These are phyloP conservation scores for Pseudomyrmex gracilis DNA, from an alignment of 1,140 invertebrate species.

Conservation along the genomic window DNA sequence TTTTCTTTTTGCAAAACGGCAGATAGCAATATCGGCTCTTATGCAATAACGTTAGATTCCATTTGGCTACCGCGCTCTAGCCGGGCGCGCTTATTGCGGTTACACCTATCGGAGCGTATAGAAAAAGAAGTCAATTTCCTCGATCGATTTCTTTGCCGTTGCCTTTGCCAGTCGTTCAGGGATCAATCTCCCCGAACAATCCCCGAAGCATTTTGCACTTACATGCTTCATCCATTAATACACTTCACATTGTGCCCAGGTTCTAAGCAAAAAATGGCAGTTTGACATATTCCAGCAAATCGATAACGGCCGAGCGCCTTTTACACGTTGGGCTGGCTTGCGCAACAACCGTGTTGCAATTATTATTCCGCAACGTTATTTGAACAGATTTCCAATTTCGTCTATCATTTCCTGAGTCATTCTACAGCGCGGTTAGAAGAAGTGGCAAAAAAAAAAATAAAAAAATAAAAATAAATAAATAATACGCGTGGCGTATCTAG, in stretches of 20 bases:
- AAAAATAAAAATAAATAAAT: constrained; percentile 17
- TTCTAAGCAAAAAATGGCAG: neutral
- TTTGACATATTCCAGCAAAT: constrained; percentile 54
- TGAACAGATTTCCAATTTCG: constrained; percentile 44
- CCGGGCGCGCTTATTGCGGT: constrained; percentile 30
- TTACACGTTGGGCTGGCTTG: constrained; percentile 11
- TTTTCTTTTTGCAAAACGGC: constrained; percentile 52
- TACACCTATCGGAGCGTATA: constrained; percentile 47
- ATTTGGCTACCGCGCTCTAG: constrained; percentile 43
- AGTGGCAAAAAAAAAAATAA: neutral
- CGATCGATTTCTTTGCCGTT: constrained; percentile 46
- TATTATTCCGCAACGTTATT: constrained; percentile 33
- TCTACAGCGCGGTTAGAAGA: constrained; percentile 17
- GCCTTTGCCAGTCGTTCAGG: constrained; percentile 16
- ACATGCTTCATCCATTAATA: constrained; percentile 55
- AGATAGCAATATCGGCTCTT: constrained; percentile 33
- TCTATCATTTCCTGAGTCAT: constrained; percentile 48
- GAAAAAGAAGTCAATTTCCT: constrained; percentile 51
- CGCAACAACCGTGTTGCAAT: constrained; percentile 45
- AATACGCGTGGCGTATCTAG: neutral
- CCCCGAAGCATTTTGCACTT: constrained; percentile 50
- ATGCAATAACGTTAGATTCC: constrained; percentile 49
- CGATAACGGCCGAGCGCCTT: constrained; percentile 38
- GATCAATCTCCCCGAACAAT: constrained; percentile 54
- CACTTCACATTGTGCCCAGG: constrained; percentile 27